Evolutionary conservation across 1,140 invertebrate species (phyloP).

Genomic region (Ceratosolen solmsi): DNA sequence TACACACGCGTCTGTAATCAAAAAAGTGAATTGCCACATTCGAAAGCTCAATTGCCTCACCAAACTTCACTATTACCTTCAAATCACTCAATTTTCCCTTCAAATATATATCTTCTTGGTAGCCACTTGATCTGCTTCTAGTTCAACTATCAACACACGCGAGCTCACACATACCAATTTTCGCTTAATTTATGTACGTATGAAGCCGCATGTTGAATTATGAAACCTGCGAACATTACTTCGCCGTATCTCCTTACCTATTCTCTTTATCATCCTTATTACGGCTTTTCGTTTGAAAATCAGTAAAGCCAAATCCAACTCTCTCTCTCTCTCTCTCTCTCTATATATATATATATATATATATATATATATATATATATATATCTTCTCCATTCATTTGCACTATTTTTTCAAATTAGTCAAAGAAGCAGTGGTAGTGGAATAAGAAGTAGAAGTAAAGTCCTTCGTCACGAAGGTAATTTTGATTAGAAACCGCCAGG

Average conservation of each 20-base stretch:
- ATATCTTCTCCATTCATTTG: not conserved
- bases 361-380: not conserved
- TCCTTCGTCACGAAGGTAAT: slow-evolving; percentile 33
- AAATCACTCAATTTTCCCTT: slow-evolving; percentile 2
- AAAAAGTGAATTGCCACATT: not conserved
- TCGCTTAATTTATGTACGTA: not conserved
- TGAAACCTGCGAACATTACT: not conserved
- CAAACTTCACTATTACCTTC: not conserved
- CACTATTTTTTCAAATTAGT: slow-evolving; percentile 8
- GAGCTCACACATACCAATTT: not conserved
- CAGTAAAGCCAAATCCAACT: not conserved
- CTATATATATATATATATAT: not conserved
- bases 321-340: not conserved
- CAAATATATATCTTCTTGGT: not conserved
- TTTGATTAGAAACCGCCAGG: not conserved
- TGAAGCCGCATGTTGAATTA: not conserved
- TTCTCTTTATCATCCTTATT: slow-evolving; percentile 35
- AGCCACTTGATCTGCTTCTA: not conserved
- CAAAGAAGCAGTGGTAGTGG: not conserved
- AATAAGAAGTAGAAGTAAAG: not conserved
- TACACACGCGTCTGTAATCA: not conserved
- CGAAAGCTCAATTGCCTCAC: not conserved
- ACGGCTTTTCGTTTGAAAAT: slow-evolving; percentile 11
- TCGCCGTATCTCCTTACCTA: slow-evolving; percentile 27
- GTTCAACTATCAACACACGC: not conserved